Base-by-base conservation (phyloP, 2,888 invertebrate genomes). In the Eumacrocentrus americanus region DNA sequence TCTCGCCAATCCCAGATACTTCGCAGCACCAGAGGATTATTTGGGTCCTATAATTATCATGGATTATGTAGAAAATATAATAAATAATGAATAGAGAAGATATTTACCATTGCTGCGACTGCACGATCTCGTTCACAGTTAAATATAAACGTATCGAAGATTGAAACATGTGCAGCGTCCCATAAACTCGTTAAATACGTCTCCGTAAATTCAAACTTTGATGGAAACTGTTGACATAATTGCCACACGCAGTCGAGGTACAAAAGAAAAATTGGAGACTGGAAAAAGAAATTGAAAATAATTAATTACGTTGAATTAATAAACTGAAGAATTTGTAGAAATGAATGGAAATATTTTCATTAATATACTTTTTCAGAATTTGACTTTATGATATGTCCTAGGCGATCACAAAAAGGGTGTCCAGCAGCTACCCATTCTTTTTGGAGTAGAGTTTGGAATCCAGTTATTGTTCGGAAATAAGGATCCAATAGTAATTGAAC, bases 211-310 rank as follows among this genome's bases (percentile, higher is more conserved):
- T 95, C 93, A 82, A 98, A 96, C 69, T 91, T 88, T 0, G 89
- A 85, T 0, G 95, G 95, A 81, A 89, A 94, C 83, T 97, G 96
- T 70, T 89, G 89, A 69, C 89, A 82, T 53, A 98, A 83, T 83
- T 98, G 98, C 93, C 95, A 95, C 56, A 91, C 90, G 81, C 95
- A 94, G 82, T 98, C 98, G 70, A 98, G 86, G 82, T 94, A 97
- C 50, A 98, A 83, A 47, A 97, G 86, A 79, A 97, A 92, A 51
- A 97, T 84, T 0, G 97, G 97, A 50, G 93, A 89, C 81, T 91
- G 86, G 64, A 86, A 76, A 35, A 57, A 67, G 58, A 65, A 55
- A 50, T 2, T 20, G 14, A 6, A n/a, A 50, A 38, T 23, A 54
- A 5, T n/a, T 1, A 14, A 1, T 4, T 12, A 37, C 1, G 20